A percentile compares a stretch with the other conserved stretches of the same genome.
Conservation (phyloP, 2,113 vertebrate species). For the Syngnathus typhle region DNA sequence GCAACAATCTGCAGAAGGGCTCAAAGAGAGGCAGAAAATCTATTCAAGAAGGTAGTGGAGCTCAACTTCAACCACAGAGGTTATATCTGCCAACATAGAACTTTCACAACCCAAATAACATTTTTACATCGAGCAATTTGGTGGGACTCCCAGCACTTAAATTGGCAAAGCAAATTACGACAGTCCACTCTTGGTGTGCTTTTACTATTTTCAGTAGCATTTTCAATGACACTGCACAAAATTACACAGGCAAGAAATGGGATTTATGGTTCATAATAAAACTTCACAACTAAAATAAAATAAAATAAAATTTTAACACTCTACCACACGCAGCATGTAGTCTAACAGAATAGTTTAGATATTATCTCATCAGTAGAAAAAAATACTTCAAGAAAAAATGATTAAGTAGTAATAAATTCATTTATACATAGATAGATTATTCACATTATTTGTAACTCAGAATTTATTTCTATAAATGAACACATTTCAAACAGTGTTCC, state of each 20-base stretch:
- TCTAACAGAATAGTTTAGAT: neutral
- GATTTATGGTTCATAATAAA: neutral
- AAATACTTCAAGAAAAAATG: too few species aligned
- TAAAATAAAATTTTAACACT: neutral
- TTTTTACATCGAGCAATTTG: neutral
- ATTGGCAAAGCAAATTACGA: neutral
- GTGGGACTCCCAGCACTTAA: neutral
- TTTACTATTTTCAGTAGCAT: neutral
- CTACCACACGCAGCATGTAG: neutral
- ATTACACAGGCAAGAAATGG: neutral
- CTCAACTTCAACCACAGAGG: slow-evolving; percentile 37
- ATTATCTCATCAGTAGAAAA: too few species aligned
- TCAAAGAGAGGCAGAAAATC: slow-evolving; percentile 15
- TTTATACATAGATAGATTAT: too few species aligned
- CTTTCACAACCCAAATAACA: neutral
- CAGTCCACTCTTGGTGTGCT: neutral
- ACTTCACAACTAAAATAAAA: neutral
- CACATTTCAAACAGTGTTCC: too few species aligned
- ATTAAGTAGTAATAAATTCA: neutral
- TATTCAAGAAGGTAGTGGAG: slow-evolving; percentile 26
- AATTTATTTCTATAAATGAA: too few species aligned
- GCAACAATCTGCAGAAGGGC: slow-evolving; percentile 15
- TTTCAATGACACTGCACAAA: neutral
- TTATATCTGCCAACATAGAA: neutral
- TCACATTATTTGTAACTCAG: too few species aligned